Conservation (phyloP, 2,113 vertebrate species). For the Corythornis madagascariensis region DNA sequence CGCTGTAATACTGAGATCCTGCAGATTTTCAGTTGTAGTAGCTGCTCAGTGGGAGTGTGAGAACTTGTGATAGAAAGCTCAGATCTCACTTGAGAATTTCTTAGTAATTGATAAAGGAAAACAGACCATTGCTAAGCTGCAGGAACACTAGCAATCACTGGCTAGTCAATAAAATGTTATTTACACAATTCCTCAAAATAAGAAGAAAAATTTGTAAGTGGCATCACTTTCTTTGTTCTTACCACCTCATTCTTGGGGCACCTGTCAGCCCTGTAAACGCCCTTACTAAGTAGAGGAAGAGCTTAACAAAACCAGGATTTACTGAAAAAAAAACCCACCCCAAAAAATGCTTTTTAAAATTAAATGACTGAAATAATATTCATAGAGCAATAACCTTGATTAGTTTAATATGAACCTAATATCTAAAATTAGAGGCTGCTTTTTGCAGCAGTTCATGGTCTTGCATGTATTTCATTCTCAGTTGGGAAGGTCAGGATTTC, state of each 20-base stretch:
- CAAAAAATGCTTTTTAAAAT: neutral
- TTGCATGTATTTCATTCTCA: neutral
- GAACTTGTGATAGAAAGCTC: constrained; percentile 51
- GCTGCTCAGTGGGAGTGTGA: constrained; percentile 56
- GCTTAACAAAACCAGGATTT: neutral
- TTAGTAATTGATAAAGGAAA: constrained; percentile 2
- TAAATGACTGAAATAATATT: neutral
- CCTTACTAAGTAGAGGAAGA: neutral
- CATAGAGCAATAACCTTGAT: neutral
- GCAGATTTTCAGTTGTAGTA: constrained; percentile 8
- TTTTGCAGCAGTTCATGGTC: neutral
- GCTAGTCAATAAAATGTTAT: neutral
- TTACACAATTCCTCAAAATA: neutral
- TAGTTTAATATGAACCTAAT: neutral
- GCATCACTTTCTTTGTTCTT: neutral
- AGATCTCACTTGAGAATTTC: constrained; percentile 19
- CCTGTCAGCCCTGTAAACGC: neutral
- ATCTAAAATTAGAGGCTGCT: neutral
- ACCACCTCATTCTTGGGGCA: neutral
- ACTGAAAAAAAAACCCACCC: neutral
- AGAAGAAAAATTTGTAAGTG: neutral
- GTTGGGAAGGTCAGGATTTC: neutral
- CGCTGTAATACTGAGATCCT: neutral
- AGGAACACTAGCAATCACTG: neutral
- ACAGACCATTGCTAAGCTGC: neutral